A percentile compares a stretch with the other conserved stretches of the same genome.
phyloP scores from a whole-genome alignment of 2,113 vertebrate species.

The Mugil cephalus region DNA sequence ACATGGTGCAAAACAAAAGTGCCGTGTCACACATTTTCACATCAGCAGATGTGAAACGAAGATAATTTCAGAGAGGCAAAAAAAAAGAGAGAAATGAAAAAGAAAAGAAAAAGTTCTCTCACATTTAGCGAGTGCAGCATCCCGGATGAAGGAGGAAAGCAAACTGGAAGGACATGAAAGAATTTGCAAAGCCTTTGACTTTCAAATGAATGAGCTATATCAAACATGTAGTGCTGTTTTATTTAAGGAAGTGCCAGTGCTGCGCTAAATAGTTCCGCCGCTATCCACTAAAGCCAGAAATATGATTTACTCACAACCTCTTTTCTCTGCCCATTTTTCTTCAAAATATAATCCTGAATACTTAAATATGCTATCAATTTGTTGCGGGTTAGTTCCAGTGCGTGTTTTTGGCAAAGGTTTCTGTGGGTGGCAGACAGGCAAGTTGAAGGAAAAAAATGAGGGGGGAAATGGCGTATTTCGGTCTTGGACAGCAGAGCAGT shows the following conservation, averaged over 20 bases:
- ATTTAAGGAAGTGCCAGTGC: slow-evolving; percentile 52
- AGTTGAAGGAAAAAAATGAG: slow-evolving; percentile 32
- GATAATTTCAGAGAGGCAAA: too few species aligned
- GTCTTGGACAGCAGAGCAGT: slow-evolving; percentile 67
- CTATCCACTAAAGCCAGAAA: slow-evolving; percentile 43
- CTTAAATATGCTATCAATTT: slow-evolving; percentile 77
- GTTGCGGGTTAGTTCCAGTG: slow-evolving; percentile 62
- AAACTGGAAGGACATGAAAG: slow-evolving; percentile 63
- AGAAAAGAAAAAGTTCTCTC: slow-evolving; percentile 33
- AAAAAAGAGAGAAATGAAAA: too few species aligned
- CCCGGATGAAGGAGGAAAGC: slow-evolving; percentile 38
- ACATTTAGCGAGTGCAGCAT: slow-evolving; percentile 13
- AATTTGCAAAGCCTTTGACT: slow-evolving; percentile 52
- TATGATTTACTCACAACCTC: slow-evolving; percentile 47
- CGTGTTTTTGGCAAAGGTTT: slow-evolving; percentile 61
- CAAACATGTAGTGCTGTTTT: slow-evolving; percentile 57
- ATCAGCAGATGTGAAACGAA: slow-evolving; percentile 80
- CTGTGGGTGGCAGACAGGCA: slow-evolving; percentile 63
- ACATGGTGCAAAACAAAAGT: slow-evolving; percentile 64
- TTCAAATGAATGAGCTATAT: slow-evolving; percentile 59
- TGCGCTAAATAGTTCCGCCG: slow-evolving; percentile 47
- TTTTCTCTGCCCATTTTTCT: slow-evolving; percentile 43
- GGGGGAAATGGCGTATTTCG: slow-evolving; percentile 52
- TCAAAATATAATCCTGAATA: slow-evolving; percentile 63
- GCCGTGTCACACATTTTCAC: slow-evolving; percentile 65